Base-by-base conservation (phyloP, 2,113 vertebrate genomes). In the Gadus macrocephalus region DNA sequence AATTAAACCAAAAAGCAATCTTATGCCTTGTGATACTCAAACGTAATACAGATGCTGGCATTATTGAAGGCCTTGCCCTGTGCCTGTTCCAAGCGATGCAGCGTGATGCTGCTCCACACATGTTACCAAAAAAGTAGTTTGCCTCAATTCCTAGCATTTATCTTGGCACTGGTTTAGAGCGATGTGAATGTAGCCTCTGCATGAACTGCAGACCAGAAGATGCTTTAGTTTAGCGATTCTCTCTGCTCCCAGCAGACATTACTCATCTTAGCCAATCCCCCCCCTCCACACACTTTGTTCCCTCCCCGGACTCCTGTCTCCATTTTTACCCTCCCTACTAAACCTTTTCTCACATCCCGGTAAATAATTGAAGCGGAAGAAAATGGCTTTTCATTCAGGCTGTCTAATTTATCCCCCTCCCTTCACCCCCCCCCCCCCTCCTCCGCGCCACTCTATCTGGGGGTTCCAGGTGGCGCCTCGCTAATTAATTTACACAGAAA, bases 291-390 rank as follows among this genome's bases (percentile, higher is more conserved):
- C 25, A 25, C 20, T 35, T 19, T 9, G 15, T 12, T 15, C 28
- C 9, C 16, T 19, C 3, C 15, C 27, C 62, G 20, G 28, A 9
- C 17, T 56, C 62, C 62, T 14, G 62, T 9, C 42, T 3, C 17
- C 5, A 58, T 6, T 64, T 20, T 63, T 16, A 9, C 28, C 22
- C 38, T 42, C 65, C 20, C n/a, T 8, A 5, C 20, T 70, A 62
- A 66, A 67, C 42, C 35, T 42, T 67, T 53, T n/a, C 4, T 61
- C 1, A 9, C 42, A 12, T 27, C 20, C 53, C 42, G 11, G 62
- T 68, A 63, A 78, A 68, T 71, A 53, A 74, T 68, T 71, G 61
- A 56, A 22, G 28, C 27, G 22, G 22, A 22, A 25, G 17, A 42
- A 53, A 4, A 14, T n/a, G 12, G 53, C 53, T 58, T 42, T 31